These are phyloP conservation scores for Lagorchestes hirsutus DNA, from an alignment of 2,797 vertebrate genomes.

Conservation along the genomic window DNA sequence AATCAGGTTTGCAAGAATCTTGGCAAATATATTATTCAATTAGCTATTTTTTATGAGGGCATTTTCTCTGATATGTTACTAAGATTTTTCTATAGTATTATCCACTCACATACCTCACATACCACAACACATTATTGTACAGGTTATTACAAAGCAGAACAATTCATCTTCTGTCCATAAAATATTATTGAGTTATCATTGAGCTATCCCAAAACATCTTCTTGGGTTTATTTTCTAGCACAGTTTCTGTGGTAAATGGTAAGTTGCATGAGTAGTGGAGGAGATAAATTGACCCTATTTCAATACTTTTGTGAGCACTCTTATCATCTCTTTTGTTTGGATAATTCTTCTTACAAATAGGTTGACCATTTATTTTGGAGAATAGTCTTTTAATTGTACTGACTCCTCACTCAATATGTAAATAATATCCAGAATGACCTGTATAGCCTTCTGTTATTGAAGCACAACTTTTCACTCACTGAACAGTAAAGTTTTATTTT, in stretches of 20 bases:
- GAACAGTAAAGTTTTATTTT: slow-evolving; percentile 31
- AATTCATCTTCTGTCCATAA: background rate
- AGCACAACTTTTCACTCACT: background rate
- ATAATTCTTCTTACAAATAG: rapidly evolving
- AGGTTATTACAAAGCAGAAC: background rate
- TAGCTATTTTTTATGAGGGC: background rate
- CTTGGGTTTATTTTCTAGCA: background rate
- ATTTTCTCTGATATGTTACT: background rate
- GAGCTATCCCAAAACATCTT: background rate
- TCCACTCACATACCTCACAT: background rate
- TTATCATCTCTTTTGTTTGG: background rate
- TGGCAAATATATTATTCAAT: background rate
- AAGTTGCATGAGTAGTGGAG: background rate
- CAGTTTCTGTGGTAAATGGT: background rate
- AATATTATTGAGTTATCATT: background rate
- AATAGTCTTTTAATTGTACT: rapidly evolving
- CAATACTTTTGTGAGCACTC: rapidly evolving
- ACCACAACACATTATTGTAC: background rate
- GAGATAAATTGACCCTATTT: background rate
- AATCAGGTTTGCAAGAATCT: background rate
- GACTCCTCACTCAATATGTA: background rate
- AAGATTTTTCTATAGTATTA: background rate
- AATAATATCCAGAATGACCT: background rate
- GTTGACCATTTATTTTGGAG: background rate
- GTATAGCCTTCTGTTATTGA: background rate